Conservation (phyloP, 2,797 vertebrate species). For the Mionectes olivaceus region DNA sequence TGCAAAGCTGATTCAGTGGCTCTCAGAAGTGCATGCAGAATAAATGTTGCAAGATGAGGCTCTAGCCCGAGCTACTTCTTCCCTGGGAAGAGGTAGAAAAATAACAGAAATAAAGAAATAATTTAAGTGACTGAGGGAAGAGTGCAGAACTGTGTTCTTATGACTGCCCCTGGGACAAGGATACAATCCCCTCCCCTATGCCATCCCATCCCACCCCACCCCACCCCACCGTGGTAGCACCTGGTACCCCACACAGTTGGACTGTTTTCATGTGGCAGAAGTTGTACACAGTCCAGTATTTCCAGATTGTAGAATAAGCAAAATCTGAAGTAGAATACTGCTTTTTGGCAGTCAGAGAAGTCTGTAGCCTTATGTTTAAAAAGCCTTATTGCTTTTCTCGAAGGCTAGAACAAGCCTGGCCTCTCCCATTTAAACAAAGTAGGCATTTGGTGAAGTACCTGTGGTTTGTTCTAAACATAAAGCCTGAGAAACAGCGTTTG, state of each 20-base stretch:
- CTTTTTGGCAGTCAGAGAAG: not conserved
- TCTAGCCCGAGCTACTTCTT: not conserved
- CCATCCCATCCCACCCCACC: not conserved
- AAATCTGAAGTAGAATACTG: not conserved
- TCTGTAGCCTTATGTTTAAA: not conserved
- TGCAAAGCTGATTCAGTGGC: not conserved
- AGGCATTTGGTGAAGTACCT: not conserved
- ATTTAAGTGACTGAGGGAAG: not conserved
- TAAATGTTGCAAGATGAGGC: not conserved
- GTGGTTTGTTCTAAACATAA: not conserved
- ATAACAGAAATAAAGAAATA: not conserved
- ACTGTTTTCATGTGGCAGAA: not conserved
- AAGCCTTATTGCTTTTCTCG: not conserved
- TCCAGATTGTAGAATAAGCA: not conserved
- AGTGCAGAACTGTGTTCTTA: not conserved
- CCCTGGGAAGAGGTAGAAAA: not conserved
- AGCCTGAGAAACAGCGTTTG: not conserved
- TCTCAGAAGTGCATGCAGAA: not conserved
- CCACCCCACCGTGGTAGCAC: accelerated
- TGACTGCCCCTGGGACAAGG: not conserved
- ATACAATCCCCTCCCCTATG: not conserved
- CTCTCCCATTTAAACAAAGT: not conserved
- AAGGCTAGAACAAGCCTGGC: not conserved
- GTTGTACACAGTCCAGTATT: accelerated
- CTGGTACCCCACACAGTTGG: not conserved